These are phyloP conservation scores for Cheirogaleus major DNA, from an alignment of 2,797 vertebrate genomes.

Conservation along the genomic window DNA sequence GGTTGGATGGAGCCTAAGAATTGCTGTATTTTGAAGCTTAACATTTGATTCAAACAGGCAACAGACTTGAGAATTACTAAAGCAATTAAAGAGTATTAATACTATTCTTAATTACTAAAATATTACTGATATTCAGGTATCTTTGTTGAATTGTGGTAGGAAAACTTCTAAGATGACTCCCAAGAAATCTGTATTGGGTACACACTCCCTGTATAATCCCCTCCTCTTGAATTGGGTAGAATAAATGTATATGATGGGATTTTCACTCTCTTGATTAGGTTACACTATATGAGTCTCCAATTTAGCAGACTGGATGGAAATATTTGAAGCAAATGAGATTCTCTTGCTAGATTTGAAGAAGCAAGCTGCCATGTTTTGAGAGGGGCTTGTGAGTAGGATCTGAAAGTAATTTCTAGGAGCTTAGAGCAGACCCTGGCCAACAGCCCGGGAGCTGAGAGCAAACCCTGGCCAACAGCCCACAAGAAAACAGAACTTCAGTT, in stretches of 20 bases:
- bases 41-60: not conserved
- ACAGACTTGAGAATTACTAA: not conserved
- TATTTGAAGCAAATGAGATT: not conserved
- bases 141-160: not conserved
- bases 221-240: not conserved
- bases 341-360: not conserved
- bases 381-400: not conserved
- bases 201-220: fast-evolving
- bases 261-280: not conserved
- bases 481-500: not conserved
- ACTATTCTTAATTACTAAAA: not conserved
- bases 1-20: not conserved
- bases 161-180: not conserved
- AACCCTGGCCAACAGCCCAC: not conserved
- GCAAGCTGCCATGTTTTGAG: not conserved
- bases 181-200: fast-evolving
- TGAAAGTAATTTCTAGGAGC: not conserved
- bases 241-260: not conserved
- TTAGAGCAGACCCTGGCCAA: not conserved
- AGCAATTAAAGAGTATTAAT: not conserved
- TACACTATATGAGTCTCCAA: not conserved
- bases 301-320: not conserved
- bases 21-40: not conserved
- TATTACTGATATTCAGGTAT: not conserved
- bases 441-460: not conserved